Base-by-base conservation (phyloP, 2,888 invertebrate genomes). In the Stenurella melanura region DNA sequence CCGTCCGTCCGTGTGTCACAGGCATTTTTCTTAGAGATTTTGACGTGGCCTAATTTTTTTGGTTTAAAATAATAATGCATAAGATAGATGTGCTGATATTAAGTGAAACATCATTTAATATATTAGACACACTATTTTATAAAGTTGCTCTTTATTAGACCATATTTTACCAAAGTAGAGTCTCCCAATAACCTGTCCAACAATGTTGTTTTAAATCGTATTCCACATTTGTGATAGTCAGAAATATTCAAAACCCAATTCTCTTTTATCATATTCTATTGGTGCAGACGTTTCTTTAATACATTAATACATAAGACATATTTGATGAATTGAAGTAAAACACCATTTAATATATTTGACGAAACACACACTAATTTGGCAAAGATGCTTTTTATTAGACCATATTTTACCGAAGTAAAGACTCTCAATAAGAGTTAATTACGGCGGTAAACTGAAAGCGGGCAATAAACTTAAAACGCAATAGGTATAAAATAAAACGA, bases 401-500 rank as follows among this genome's bases (percentile, higher is more conserved):
- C 18, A 50, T 72, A 72, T 63, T 63, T 72, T 50, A 26, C 54
- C 18, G 30, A 54, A 50, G 19, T 58, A 72, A 70, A 60, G 70
- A 42, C 60, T 3, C 60, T 42, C 60, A 70, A 72, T 61, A 56
- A 63, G 12, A 63, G 72, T 63, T 72, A 72, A 72, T 72, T 72
- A 63, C 63, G 63, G 63, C 21, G 26, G 72, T 72, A 72, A 72
- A 63, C 72, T 42, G 72, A 72, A 72, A 72, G 72, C 63, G 38
- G 57, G 66, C 58, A 56, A 66, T 73, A 73, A 73, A 71, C 63
- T 72, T 63, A 72, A 72, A 72, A 61, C 30, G 63, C 72, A 63
- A 63, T 57, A 70, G 63, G 63, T 54, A 72, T 67, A 72, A 64
- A 73, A 73, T 58, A 69, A 74, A 74, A 57, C 50, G 66, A 58